A percentile compares a stretch with the other conserved stretches of the same genome.
Conservation (phyloP, 2,113 vertebrate genomes). For the Cynoglossus semilaevis region DNA sequence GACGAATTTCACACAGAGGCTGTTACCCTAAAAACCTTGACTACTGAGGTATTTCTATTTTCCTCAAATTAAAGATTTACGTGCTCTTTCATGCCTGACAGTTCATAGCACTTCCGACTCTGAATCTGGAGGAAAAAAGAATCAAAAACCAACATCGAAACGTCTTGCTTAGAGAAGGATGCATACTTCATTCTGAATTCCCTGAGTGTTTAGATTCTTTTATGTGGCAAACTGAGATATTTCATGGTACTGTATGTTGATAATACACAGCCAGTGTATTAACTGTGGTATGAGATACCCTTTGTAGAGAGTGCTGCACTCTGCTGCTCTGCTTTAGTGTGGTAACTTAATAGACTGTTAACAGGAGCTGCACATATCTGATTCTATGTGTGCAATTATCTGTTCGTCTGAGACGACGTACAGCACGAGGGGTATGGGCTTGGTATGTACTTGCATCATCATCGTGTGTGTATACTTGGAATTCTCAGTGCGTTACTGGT, state of each 20-base stretch:
- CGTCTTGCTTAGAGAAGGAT: background rate
- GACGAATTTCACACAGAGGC: slow-evolving; percentile 10
- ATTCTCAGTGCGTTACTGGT: slow-evolving; percentile 15
- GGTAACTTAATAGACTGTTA: slow-evolving; percentile 34
- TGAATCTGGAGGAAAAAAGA: slow-evolving; percentile 19
- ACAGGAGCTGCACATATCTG: slow-evolving; percentile 11
- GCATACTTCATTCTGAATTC: background rate
- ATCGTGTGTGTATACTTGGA: slow-evolving; percentile 10
- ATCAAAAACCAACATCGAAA: background rate
- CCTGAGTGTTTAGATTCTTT: slow-evolving; percentile 1
- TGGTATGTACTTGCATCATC: too few relatives aligned
- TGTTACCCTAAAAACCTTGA: slow-evolving; percentile 16
- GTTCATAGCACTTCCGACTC: slow-evolving; percentile 9
- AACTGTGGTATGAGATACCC: background rate
- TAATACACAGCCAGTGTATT: slow-evolving; percentile 6
- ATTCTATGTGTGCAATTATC: slow-evolving; percentile 1
- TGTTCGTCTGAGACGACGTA: slow-evolving; percentile 6
- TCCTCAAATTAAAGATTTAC: slow-evolving; percentile 44
- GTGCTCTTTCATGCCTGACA: slow-evolving; percentile 9
- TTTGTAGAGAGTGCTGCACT: slow-evolving; percentile 17
- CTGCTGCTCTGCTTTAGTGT: slow-evolving; percentile 17
- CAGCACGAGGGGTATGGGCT: too few relatives aligned
- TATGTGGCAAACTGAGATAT: slow-evolving; percentile 16
- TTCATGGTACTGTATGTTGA: background rate
- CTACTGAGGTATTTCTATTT: slow-evolving; percentile 31